Evolutionary conservation across 2,797 vertebrate genomes (phyloP).

Genomic region (Gila robusta): DNA sequence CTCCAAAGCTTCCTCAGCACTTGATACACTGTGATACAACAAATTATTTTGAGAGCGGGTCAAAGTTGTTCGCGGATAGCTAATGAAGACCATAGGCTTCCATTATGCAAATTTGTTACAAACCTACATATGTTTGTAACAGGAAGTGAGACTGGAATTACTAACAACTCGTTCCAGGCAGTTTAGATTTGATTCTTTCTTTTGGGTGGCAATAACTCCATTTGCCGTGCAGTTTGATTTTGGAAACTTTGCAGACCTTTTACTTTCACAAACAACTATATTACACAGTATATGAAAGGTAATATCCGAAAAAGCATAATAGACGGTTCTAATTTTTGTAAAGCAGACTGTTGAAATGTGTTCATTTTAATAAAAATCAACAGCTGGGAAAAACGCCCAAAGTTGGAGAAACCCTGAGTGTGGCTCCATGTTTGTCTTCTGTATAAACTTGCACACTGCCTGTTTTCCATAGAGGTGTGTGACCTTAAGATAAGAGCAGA

Average conservation of each 20-base stretch:
- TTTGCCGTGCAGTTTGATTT: not conserved
- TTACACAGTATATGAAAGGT: not conserved
- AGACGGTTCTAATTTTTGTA: not conserved
- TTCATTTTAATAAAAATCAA: not conserved
- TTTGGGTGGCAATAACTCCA: not conserved
- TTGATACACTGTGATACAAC: not conserved
- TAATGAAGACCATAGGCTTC: not conserved
- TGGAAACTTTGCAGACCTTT: not conserved
- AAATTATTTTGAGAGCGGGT: not conserved
- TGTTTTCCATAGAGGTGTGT: not conserved
- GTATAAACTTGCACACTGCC: conserved; percentile 9
- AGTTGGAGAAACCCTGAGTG: not conserved
- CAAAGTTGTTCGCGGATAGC: not conserved
- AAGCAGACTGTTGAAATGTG: not conserved
- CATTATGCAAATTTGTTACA: not conserved
- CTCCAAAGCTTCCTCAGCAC: not conserved
- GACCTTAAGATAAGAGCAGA: conserved; percentile 12
- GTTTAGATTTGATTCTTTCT: not conserved
- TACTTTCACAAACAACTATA: not conserved
- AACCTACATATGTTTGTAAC: too few relatives aligned
- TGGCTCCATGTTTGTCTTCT: not conserved
- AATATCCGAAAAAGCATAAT: not conserved
- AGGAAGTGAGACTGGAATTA: not conserved
- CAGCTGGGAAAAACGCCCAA: not conserved
- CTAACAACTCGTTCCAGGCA: not conserved